Evolutionary conservation across 2,797 vertebrate genomes (phyloP), one percentile per base, ranked within the genome.

Genomic region (Hydrolagus colliei): DNA sequence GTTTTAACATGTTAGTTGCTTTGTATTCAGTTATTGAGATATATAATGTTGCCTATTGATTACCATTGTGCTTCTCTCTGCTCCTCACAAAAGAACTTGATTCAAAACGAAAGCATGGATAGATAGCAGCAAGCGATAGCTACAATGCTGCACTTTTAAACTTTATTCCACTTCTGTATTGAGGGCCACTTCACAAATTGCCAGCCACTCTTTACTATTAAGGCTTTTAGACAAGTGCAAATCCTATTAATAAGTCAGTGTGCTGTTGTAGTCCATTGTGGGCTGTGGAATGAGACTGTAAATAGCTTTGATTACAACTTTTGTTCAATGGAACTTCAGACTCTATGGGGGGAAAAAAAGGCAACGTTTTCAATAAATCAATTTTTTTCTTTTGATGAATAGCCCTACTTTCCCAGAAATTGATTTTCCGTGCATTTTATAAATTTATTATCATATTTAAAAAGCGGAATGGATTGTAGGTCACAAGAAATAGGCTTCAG

Each of bases 171-270:
- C 35, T n/a, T 11, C 32, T 35, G 32, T 52, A 20, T 18, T 84
- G 65, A 71, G 32, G 9, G 71, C 71, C 12, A 18, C 2, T 84
- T 2, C 20, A n/a, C 9, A 52, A 9, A 41, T 14, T 65, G 32
- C 63, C 16, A 82, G 27, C n/a, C 27, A 62, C 13, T 35, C 27
- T 9, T 68, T 35, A n/a, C 41, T 71, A 67, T 84, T 84, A 84
- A 84, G 18, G 63, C 20, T 74, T 86, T 86, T 72, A 89, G 62
- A 20, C 8, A 32, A 86, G 86, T 82, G 87, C 87, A 87, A 89
- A 89, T 89, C 86, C 87, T 87, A 88, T 88, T 74, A 88, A 68
- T 72, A 89, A 87, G 88, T 88, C 86, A 86, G 67, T 87, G 86
- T 61, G 86, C 86, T 71, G 79, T 71, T 89, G 88, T 90, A 86